A percentile compares a stretch with the other conserved stretches of the same genome.
phyloP scores from a whole-genome alignment of 2,797 vertebrate species.

The Petrocephalus schoutedeni region DNA sequence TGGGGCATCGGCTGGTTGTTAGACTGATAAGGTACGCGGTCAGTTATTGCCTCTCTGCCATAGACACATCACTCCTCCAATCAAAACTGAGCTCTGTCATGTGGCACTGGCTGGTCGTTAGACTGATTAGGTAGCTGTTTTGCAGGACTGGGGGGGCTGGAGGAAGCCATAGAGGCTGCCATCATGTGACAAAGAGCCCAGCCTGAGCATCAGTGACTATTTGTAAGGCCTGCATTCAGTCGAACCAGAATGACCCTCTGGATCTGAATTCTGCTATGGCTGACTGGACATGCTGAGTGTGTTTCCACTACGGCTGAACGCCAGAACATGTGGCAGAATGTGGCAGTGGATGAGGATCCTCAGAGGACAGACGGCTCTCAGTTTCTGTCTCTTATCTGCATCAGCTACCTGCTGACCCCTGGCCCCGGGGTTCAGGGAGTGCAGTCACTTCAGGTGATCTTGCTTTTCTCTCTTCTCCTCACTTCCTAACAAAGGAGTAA shows the following conservation, averaged over 20 bases:
- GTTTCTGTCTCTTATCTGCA: conserved; percentile 76
- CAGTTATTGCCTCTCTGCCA: background rate
- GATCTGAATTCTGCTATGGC: background rate
- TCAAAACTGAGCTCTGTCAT: background rate
- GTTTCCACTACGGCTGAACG: background rate
- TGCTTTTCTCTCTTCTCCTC: background rate
- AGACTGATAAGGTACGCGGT: background rate
- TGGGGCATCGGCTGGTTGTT: background rate
- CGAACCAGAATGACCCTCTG: background rate
- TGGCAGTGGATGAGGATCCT: conserved; percentile 23
- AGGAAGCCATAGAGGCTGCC: background rate
- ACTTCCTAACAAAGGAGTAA: background rate
- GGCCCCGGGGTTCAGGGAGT: conserved; percentile 68
- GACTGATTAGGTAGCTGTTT: background rate
- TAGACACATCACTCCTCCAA: background rate
- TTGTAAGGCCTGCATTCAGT: background rate
- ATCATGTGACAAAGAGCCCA: background rate
- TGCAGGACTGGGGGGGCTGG: background rate
- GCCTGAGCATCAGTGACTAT: background rate
- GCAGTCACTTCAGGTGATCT: conserved; percentile 49
- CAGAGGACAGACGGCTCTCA: conserved; percentile 64
- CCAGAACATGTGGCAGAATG: conserved; percentile 60
- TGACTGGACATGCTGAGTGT: background rate
- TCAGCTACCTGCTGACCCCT: conserved; percentile 75
- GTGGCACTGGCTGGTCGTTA: background rate